Evolutionary conservation across 2,888 invertebrate species (phyloP).

Genomic region (Lycaena phlaeas): DNA sequence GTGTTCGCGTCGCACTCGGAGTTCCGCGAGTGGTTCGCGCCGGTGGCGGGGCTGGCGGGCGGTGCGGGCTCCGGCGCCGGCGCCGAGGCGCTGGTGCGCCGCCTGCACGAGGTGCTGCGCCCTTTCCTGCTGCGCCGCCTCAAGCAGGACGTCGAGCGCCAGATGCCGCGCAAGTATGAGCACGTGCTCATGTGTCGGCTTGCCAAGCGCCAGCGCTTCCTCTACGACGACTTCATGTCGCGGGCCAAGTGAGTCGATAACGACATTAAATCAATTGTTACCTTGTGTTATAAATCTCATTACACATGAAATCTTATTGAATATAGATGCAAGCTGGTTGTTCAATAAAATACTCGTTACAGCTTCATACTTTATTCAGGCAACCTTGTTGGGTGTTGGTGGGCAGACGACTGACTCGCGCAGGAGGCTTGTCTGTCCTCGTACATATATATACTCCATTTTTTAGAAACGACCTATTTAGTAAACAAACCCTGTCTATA

Average conservation of each 20-base stretch:
- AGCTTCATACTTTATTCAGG: too few relatives aligned
- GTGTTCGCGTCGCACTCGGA: constrained; percentile 97
- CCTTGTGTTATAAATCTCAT: too few relatives aligned
- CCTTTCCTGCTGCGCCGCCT: constrained; percentile 94
- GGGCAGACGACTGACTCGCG: too few relatives aligned
- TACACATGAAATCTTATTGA: too few relatives aligned
- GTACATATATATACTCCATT: too few relatives aligned
- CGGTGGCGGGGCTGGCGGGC: constrained; percentile 78
- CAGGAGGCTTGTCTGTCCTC: too few relatives aligned
- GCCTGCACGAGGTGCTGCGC: constrained; percentile 74
- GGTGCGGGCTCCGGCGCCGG: constrained; percentile 31
- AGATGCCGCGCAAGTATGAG: constrained; percentile 96
- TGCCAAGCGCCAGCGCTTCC: constrained; percentile 94
- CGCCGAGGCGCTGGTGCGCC: constrained; percentile 38
- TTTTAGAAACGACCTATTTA: too few relatives aligned
- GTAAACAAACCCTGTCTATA: too few relatives aligned
- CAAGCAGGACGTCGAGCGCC: constrained; percentile 96
- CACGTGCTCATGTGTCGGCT: constrained; percentile 94
- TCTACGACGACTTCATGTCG: constrained; percentile 99
- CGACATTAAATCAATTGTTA: too few relatives aligned
- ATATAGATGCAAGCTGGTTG: too few relatives aligned
- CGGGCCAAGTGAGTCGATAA: constrained; percentile 83
- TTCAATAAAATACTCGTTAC: too few relatives aligned
- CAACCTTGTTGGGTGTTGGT: too few relatives aligned
- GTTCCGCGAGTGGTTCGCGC: constrained; percentile 99